Evolutionary conservation across 2,888 invertebrate species (phyloP).

Genomic region (Netelia fuscicornis): DNA sequence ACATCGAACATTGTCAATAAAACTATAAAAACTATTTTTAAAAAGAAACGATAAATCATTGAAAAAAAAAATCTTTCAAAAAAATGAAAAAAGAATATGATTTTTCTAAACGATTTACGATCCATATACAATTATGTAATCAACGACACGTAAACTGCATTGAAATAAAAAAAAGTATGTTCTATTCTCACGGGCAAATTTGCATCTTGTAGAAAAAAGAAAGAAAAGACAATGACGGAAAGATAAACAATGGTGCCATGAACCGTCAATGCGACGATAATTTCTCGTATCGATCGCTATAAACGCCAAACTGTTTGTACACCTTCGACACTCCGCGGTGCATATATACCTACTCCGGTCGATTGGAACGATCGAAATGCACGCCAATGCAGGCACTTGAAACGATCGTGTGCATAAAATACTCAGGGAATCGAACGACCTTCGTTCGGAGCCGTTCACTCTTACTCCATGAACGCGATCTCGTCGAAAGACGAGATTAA

Average conservation of each 20-base stretch:
- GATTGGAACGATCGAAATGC: slow-evolving; percentile 33
- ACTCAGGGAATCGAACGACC: slow-evolving; percentile 67
- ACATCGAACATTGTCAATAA: background rate
- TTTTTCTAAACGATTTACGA: no score
- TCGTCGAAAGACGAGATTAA: slow-evolving; percentile 69
- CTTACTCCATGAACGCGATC: slow-evolving; percentile 61
- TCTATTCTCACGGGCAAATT: no score
- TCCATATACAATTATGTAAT: no score
- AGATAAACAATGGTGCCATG: background rate
- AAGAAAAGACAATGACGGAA: slow-evolving; percentile 4
- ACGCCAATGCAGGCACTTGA: slow-evolving; percentile 22
- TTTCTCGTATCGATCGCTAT: background rate
- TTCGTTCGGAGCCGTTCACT: slow-evolving; percentile 72
- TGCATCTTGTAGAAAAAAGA: no score
- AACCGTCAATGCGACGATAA: slow-evolving; percentile 27
- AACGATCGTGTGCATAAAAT: slow-evolving; percentile 57
- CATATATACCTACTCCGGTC: background rate
- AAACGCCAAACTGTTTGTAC: slow-evolving; percentile 21
- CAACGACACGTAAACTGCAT: no score
- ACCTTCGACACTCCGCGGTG: background rate
- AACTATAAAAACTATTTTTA: background rate
- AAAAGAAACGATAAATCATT: background rate
- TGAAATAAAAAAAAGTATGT: no score
- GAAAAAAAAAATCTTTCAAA: background rate
- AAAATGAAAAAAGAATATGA: no score